These are phyloP conservation scores for Anaspis maculata DNA, from an alignment of 2,888 invertebrate genomes.

Conservation along the genomic window DNA sequence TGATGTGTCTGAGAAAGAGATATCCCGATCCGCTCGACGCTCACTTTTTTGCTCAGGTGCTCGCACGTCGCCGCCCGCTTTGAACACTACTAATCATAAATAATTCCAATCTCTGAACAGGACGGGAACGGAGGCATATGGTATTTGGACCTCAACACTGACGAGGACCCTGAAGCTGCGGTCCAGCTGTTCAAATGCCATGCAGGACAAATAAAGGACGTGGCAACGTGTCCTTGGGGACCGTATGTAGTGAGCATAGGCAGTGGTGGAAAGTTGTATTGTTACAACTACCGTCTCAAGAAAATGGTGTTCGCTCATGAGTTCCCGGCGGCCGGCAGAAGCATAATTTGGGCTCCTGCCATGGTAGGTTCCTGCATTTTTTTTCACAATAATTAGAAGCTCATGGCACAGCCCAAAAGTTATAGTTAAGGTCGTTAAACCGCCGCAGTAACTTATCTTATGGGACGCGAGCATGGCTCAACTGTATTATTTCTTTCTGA, in stretches of 20 bases:
- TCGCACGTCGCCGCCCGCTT: no score
- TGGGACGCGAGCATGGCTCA: no score
- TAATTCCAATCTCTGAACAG: no score
- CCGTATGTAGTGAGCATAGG: constrained; percentile 67
- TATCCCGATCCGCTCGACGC: constrained; percentile 33
- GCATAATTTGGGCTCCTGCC: constrained; percentile 64
- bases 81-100: no score
- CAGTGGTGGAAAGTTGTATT: constrained; percentile 60
- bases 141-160: constrained; percentile 57
- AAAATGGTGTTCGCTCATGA: constrained; percentile 52
- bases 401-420: no score
- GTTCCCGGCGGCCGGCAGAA: constrained; percentile 50
- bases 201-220: constrained; percentile 63
- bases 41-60: constrained; percentile 72
- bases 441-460: no score
- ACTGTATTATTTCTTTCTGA: no score
- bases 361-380: constrained; percentile 45
- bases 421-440: no score
- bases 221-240: constrained; percentile 61
- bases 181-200: constrained; percentile 57
- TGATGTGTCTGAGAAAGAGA: constrained; percentile 49
- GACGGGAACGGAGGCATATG: constrained; percentile 82
- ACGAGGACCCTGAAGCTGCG: constrained; percentile 38
- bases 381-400: no score
- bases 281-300: constrained; percentile 60